Conservation (phyloP, 2,888 invertebrate species). For the Caenorhabditis sp. region DNA sequence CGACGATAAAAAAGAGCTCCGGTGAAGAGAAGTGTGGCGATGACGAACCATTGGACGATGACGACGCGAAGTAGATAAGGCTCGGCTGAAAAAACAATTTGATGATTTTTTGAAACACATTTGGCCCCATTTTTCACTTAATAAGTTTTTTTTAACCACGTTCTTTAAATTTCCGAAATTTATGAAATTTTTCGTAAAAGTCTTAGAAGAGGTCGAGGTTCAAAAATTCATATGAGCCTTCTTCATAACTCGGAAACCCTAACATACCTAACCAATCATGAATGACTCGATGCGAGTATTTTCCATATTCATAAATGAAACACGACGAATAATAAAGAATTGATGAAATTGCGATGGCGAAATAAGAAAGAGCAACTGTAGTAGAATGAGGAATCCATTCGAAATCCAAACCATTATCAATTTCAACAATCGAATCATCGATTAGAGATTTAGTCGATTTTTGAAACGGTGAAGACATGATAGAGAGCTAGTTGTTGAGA, state of each 20-base stretch:
- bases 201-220: too few species aligned
- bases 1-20: slow-evolving; percentile 17
- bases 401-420: background rate
- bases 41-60: slow-evolving; percentile 27
- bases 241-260: background rate
- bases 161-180: too few species aligned
- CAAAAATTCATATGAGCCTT: too few species aligned
- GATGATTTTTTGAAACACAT: too few species aligned
- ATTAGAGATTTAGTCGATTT: too few species aligned
- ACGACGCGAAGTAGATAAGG: slow-evolving; percentile 20
- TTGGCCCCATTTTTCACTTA: background rate
- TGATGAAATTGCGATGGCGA: background rate
- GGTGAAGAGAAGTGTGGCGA: slow-evolving; percentile 11
- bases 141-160: too few species aligned
- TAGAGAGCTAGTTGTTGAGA: too few species aligned
- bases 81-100: slow-evolving; percentile 9
- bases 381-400: background rate
- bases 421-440: too few species aligned
- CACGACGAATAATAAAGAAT: background rate
- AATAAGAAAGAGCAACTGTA: background rate
- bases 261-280: background rate
- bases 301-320: background rate
- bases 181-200: too few species aligned
- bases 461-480: too few species aligned
- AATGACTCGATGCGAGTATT: background rate